phyloP scores from a whole-genome alignment of 1,140 invertebrate genomes.

The Nasonia longicornis region DNA sequence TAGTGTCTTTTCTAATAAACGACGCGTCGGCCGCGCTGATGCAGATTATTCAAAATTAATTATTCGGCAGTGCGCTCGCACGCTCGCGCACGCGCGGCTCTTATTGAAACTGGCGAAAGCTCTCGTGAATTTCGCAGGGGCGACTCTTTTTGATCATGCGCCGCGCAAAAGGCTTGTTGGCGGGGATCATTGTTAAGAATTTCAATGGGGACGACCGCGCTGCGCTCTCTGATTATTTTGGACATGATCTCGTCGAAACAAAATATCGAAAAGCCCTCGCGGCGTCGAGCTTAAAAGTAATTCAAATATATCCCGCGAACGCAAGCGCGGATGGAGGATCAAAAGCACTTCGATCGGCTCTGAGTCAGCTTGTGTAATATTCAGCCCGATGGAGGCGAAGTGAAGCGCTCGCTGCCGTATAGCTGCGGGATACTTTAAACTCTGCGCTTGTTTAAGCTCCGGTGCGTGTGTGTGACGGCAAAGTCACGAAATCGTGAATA shows the following conservation, averaged over 20 bases:
- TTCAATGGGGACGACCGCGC: not conserved
- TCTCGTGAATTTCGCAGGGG: constrained; percentile 13
- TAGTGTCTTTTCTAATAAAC: constrained; percentile 21
- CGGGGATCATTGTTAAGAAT: not conserved
- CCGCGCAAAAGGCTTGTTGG: not conserved
- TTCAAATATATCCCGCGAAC: too few relatives aligned
- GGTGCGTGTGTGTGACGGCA: not conserved
- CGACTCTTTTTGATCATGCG: not conserved
- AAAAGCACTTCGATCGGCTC: too few relatives aligned
- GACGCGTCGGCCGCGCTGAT: not conserved
- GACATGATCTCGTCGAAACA: too few relatives aligned
- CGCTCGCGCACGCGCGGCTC: not conserved
- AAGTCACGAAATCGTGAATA: constrained; percentile 43
- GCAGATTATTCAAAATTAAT: constrained; percentile 38
- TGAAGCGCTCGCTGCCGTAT: not conserved
- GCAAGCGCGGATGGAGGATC: too few relatives aligned
- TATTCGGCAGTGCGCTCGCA: constrained; percentile 2
- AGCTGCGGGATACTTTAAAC: constrained; percentile 12
- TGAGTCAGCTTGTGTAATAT: not conserved
- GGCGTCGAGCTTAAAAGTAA: too few relatives aligned
- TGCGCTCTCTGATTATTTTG: not conserved
- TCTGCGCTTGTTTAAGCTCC: not conserved
- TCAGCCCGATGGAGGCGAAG: too few relatives aligned
- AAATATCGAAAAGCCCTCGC: not conserved
- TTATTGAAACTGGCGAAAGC: not conserved